Conservation (phyloP, 92 coral and sea anemone species). For the Porites cylindrica region DNA sequence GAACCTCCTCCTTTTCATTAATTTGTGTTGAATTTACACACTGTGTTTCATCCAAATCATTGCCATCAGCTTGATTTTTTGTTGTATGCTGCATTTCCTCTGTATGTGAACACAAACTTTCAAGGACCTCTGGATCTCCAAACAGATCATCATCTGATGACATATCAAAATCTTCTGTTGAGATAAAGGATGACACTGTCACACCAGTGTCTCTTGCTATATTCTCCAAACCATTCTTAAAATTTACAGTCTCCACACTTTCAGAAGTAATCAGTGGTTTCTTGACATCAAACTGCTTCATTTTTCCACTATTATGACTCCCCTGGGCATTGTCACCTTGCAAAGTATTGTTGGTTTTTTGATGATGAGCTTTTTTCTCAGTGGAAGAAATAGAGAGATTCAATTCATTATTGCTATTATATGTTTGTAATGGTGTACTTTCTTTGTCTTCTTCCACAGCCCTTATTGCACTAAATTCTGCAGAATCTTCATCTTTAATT, state of each 20-base stretch:
- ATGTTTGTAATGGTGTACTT: neutral
- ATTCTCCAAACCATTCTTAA: neutral
- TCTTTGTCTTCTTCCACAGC: neutral
- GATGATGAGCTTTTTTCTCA: neutral
- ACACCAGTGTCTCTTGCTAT: neutral
- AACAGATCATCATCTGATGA: constrained; percentile 49
- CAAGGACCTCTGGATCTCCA: constrained; percentile 27
- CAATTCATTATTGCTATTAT: neutral
- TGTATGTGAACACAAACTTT: constrained; percentile 1
- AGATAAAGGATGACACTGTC: neutral
- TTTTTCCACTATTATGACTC: neutral
- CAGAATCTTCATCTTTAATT: neutral
- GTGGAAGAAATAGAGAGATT: neutral
- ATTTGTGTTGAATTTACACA: neutral
- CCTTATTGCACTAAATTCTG: neutral
- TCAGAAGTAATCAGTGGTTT: neutral
- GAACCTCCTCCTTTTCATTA: neutral
- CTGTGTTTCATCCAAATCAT: neutral
- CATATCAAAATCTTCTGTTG: constrained; percentile 22
- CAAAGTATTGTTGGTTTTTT: neutral
- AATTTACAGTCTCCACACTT: neutral
- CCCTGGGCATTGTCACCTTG: neutral
- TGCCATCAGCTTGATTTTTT: neutral
- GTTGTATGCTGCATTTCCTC: neutral
- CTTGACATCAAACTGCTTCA: neutral